Evolutionary conservation across 2,113 vertebrate species (phyloP), one percentile per base, ranked within the genome.

Genomic region (Nesospiza acunhae): DNA sequence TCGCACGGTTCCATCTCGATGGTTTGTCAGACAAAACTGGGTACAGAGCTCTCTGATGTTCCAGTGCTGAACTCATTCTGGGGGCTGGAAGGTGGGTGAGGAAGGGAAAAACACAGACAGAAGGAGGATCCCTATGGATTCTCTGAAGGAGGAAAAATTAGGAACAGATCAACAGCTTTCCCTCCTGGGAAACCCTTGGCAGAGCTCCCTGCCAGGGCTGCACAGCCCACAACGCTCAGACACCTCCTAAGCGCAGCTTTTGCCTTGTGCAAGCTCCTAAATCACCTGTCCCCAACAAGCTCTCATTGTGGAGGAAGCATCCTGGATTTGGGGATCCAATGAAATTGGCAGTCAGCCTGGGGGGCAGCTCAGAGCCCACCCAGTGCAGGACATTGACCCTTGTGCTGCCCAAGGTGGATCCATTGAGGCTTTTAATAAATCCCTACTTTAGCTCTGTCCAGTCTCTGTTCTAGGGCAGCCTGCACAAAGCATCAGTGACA

Each of bases 21-120:
- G 60, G 63, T 94, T 97, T 97, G 96, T 97, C 91, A 91, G 11
- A 94, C 94, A 93, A 92, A 95, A 87, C 79, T 26, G 87, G 62
- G 27, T 19, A 60, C 66, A 84, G 70, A 87, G 69, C 59, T 46
- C 42, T 16, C 33, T 9, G 84, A 60, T 88, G 42, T 84, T 59
- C 63, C 83, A 63, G 79, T 3, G 63, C 55, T 39, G 24, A 89
- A 76, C 33, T 80, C 63, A 30, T 82, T 50, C 83, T 30, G 67
- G 77, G 63, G 75, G 74, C 47, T 89, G 84, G 74, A 74, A 87
- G 86, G 84, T 92, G 55, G 80, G 68, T 53, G 94, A 87, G 80
- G 77, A 33, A 89, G 56, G 70, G 39, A 73, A n/a, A 77, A 84
- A 80, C 33, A 76, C 2, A 69, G 70, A 4, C 4, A 80, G 74